Evolutionary conservation across 2,888 invertebrate species (phyloP).

Genomic region (Eupsilia transversa): DNA sequence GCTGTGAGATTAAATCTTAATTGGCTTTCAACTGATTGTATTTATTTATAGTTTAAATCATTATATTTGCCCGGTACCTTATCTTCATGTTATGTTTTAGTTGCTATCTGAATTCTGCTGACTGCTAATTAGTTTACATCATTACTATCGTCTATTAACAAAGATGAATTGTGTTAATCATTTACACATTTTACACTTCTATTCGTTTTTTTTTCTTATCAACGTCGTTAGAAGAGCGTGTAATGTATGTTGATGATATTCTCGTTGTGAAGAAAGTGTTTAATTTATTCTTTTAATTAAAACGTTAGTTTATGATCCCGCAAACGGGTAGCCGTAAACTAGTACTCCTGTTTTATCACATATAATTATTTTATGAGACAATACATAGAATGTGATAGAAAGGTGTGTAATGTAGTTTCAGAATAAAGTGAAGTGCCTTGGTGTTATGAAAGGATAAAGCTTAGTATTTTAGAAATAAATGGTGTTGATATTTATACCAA

Average conservation of each 20-base stretch:
- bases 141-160: constrained; percentile 42
- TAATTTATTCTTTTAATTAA: constrained; percentile 58
- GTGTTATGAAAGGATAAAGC: not conserved
- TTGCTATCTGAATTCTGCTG: constrained; percentile 51
- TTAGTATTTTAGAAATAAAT: not conserved
- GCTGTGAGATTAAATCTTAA: constrained; percentile 60
- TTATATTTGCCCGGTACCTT: constrained; percentile 47
- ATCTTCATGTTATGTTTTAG: constrained; percentile 50
- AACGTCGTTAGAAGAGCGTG: constrained; percentile 40
- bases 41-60: constrained; percentile 52
- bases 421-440: not conserved
- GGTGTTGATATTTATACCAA: not conserved
- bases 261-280: constrained; percentile 60
- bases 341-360: constrained; percentile 24
- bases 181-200: constrained; percentile 42
- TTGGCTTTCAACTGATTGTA: constrained; percentile 60
- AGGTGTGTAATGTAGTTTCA: not conserved
- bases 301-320: constrained; percentile 48
- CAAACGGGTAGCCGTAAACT: constrained; percentile 39
- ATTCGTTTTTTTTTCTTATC: constrained; percentile 37
- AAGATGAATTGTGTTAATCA: constrained; percentile 44
- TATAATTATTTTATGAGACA: constrained; percentile 24
- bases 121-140: constrained; percentile 61
- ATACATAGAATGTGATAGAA: constrained; percentile 14
- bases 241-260: constrained; percentile 52